Evolutionary conservation across 2,888 invertebrate genomes (phyloP).

Genomic region (Lepidonotus clava): DNA sequence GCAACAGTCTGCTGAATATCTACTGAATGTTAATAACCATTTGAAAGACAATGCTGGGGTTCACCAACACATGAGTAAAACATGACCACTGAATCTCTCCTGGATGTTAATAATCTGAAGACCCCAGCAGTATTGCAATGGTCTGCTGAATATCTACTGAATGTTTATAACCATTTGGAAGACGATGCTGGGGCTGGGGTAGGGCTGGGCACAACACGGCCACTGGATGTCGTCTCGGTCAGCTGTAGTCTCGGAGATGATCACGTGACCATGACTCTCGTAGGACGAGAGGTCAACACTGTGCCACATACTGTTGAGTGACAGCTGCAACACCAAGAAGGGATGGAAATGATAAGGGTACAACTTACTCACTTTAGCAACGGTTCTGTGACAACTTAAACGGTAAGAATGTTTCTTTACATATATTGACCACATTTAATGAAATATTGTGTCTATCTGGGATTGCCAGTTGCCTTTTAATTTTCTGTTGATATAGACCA

Average conservation of each 20-base stretch:
- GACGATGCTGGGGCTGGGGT: slow-evolving; percentile 40
- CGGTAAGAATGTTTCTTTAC: too few relatives aligned
- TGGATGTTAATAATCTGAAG: too few relatives aligned
- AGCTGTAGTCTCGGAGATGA: slow-evolving; percentile 7
- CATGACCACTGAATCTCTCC: slow-evolving; percentile 27
- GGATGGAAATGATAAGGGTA: too few relatives aligned
- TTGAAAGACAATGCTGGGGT: not conserved
- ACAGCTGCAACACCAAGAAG: not conserved
- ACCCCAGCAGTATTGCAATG: too few relatives aligned
- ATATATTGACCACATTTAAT: too few relatives aligned
- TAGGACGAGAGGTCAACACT: slow-evolving; percentile 38
- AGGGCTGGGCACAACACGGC: slow-evolving; percentile 48
- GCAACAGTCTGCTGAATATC: not conserved
- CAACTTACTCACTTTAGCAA: too few relatives aligned
- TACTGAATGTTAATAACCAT: not conserved
- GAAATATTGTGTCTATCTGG: too few relatives aligned
- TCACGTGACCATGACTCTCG: slow-evolving; percentile 36
- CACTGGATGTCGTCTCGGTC: slow-evolving; percentile 17
- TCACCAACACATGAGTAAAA: slow-evolving; percentile 13
- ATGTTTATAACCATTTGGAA: not conserved
- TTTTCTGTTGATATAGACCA: too few relatives aligned
- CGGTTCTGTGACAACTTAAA: too few relatives aligned
- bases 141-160: not conserved
- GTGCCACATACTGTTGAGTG: slow-evolving; percentile 34
- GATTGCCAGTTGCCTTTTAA: too few relatives aligned